Evolutionary conservation across 2,113 vertebrate species (phyloP), one percentile per base, ranked within the genome.

Genomic region (Prochilodus magdalenae): DNA sequence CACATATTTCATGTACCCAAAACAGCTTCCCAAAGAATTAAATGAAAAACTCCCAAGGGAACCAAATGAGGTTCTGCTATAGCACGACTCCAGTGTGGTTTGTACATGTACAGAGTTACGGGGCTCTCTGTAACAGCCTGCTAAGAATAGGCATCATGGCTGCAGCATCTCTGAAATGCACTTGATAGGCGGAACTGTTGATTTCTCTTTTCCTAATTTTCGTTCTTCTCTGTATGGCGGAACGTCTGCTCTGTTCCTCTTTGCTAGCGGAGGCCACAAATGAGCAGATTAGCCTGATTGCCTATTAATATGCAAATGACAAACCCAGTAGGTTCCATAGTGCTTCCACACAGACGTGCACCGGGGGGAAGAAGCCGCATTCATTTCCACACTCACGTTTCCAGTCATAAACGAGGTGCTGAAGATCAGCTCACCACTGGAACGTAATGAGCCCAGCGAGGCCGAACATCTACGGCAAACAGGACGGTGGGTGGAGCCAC

Each of bases 231-330:
- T 67, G 30, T 20, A 4, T 66, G 29, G 16, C 18, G 18, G 18
- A 24, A 33, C 65, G 24, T 44, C 62, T n/a, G 26, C 49, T 57
- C 65, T 59, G 15, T 18, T 70, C 83, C 44, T 53, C 75, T 24
- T 26, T 63, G 18, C 82, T 75, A 67, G 80, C 86, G 82, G 80
- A 89, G 88, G 84, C 83, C 90, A 87, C 87, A 82, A 86, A 89
- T 86, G 74, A 91, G 88, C 87, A 90, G 87, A 93, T 92, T 92
- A 91, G 88, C 89, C 91, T 91, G 86, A 85, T 91, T 87, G 89
- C 87, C 87, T 87, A 91, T 93, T 91, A 89, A 90, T 81, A 91
- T 93, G 92, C 87, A 87, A 91, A 94, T 92, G 87, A 88, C 83
- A 87, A 90, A 87, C 83, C 84, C 13, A 24, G 24, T 67, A 57